These are phyloP conservation scores for Tetragonisca angustula DNA, from an alignment of 2,888 invertebrate species.

Conservation along the genomic window DNA sequence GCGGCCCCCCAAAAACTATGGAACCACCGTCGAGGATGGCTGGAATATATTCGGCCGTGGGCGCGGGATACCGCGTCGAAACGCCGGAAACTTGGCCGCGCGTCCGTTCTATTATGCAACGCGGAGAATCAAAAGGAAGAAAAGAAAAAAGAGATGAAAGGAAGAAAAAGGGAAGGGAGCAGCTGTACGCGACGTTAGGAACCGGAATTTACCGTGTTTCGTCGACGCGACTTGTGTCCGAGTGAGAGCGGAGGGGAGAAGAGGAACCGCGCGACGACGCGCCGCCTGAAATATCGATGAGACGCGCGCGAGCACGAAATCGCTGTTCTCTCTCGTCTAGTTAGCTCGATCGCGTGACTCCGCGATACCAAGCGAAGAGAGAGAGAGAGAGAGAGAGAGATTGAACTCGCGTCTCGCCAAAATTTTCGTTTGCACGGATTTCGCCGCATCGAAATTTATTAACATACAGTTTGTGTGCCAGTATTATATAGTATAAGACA, in stretches of 20 bases:
- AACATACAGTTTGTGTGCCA: no score
- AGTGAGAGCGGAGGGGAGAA: neutral
- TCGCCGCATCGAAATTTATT: no score
- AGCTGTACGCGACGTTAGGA: constrained; percentile 59
- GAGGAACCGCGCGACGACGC: constrained; percentile 25
- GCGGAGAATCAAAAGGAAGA: neutral
- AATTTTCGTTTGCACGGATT: no score
- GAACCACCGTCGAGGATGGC: constrained; percentile 2
- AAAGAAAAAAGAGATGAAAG: no score
- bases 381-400: no score
- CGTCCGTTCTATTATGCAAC: constrained; percentile 61
- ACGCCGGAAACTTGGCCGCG: constrained; percentile 47
- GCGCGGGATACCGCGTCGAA: constrained; percentile 47
- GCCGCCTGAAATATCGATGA: constrained; percentile 57
- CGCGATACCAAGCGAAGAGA: no score
- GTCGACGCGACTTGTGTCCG: constrained; percentile 17
- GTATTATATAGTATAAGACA: no score
- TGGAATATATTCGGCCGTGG: neutral
- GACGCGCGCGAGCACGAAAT: constrained; percentile 38
- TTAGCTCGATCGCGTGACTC: neutral
- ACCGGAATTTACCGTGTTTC: constrained; percentile 62
- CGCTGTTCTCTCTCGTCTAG: constrained; percentile 37
- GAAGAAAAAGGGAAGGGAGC: neutral
- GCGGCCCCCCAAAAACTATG: constrained; percentile 15
- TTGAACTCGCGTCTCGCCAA: no score